These are phyloP conservation scores for Narcine bancroftii DNA, from an alignment of 2,113 vertebrate genomes.

Conservation along the genomic window DNA sequence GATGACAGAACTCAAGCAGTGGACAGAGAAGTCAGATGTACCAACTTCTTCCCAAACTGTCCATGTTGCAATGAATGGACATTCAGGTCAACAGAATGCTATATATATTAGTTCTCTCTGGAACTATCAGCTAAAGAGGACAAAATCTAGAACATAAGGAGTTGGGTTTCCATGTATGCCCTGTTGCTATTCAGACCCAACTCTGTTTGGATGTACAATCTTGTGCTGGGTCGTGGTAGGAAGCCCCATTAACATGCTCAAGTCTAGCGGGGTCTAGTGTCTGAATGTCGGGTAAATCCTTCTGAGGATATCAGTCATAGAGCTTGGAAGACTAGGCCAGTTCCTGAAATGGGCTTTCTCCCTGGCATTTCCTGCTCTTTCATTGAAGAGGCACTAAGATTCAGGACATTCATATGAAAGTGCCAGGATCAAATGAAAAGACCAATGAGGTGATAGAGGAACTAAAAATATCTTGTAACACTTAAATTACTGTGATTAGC, in stretches of 20 bases:
- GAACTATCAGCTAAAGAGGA: too few relatives aligned
- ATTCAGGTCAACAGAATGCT: too few relatives aligned
- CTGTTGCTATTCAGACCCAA: neutral
- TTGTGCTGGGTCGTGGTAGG: neutral
- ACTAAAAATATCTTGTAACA: neutral
- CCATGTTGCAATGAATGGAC: too few relatives aligned
- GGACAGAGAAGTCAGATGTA: too few relatives aligned
- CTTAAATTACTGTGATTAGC: neutral
- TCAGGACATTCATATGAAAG: neutral
- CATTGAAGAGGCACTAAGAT: neutral
- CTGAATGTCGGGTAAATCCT: neutral
- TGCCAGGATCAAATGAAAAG: neutral
- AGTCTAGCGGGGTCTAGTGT: too few relatives aligned
- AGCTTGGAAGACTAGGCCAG: neutral
- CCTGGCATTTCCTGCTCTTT: neutral
- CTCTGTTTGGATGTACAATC: too few relatives aligned
- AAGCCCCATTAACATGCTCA: neutral
- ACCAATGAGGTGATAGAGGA: neutral
- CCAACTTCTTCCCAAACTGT: too few relatives aligned
- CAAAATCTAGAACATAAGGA: too few relatives aligned
- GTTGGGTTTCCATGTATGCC: neutral
- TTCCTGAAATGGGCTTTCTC: neutral
- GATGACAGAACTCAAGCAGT: too few relatives aligned
- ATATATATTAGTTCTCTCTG: too few relatives aligned
- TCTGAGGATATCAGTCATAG: neutral